Conservation (phyloP, 2,113 vertebrate genomes). For the Raphicerus campestris region DNA sequence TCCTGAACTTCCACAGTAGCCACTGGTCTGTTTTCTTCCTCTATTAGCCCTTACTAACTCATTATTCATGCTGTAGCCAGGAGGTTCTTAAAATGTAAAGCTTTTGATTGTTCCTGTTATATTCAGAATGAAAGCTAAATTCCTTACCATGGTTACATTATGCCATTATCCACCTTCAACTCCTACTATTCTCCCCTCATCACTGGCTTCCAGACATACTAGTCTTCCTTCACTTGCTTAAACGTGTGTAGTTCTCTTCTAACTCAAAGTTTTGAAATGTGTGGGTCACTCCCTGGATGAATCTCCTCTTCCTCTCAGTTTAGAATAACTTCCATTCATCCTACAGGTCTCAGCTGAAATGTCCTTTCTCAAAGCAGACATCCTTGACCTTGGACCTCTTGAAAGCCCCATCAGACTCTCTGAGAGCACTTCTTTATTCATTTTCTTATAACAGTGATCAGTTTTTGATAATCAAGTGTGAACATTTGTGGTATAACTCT, state of each 20-base stretch:
- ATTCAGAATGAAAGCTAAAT: not conserved
- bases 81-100: not conserved
- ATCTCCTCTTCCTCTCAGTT: not conserved
- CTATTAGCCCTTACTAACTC: not conserved
- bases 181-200: not conserved
- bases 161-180: not conserved
- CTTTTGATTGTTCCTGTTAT: not conserved
- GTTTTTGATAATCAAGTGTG: not conserved
- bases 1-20: not conserved
- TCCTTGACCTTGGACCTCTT: not conserved
- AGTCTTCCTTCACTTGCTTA: not conserved
- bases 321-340: not conserved
- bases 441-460: not conserved
- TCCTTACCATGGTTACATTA: not conserved
- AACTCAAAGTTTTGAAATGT: not conserved
- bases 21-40: not conserved
- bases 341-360: not conserved
- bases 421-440: not conserved
- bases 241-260: not conserved
- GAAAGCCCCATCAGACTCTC: not conserved
- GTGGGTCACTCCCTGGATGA: not conserved
- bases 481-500: not conserved
- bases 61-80: not conserved
- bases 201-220: not conserved
- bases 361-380: not conserved